Conservation (phyloP, 1,140 invertebrate species). For the Thaumetopoea pityocampa region DNA sequence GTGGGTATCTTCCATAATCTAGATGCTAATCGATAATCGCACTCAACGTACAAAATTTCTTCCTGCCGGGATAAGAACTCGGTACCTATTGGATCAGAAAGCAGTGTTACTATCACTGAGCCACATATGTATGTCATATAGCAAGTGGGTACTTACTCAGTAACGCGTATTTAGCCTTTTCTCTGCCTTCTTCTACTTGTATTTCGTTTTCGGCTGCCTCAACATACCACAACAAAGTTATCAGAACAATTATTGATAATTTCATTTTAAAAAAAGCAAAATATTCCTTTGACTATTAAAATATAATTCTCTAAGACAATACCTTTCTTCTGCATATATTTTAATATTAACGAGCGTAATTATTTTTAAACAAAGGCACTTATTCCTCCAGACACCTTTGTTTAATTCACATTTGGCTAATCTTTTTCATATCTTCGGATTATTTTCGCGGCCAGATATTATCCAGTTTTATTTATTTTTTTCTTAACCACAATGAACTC, state of each 20-base stretch:
- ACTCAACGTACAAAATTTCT: too few relatives aligned
- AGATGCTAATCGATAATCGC: too few relatives aligned
- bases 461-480: background rate
- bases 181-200: slow-evolving; percentile 41
- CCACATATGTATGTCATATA: background rate
- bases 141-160: slow-evolving; percentile 61
- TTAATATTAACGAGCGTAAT: too few relatives aligned
- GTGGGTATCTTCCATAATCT: too few relatives aligned
- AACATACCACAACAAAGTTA: slow-evolving; percentile 15
- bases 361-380: too few relatives aligned
- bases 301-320: too few relatives aligned
- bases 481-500: slow-evolving; percentile 4
- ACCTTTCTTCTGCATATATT: too few relatives aligned
- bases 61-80: background rate
- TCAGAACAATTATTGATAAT: background rate
- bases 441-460: background rate
- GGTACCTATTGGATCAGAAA: background rate
- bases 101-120: slow-evolving; percentile 2
- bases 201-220: slow-evolving; percentile 21
- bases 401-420: background rate
- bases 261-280: too few relatives aligned
- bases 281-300: too few relatives aligned
- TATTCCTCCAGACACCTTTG: too few relatives aligned
- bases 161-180: slow-evolving; percentile 48
- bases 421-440: too few relatives aligned